phyloP scores from a whole-genome alignment of 2,113 vertebrate genomes.

The Ahaetulla prasina region DNA sequence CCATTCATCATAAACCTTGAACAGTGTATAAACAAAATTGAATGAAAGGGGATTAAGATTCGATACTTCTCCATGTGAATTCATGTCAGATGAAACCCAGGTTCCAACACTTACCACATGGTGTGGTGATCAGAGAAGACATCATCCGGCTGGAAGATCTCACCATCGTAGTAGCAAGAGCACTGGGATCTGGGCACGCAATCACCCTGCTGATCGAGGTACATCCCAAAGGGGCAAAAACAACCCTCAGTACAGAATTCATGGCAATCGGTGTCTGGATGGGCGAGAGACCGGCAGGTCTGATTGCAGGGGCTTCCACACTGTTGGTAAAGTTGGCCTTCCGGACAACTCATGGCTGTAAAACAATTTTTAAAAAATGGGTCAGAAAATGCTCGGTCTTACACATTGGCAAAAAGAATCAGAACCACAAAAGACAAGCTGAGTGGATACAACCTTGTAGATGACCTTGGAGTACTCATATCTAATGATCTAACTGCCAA shows the following conservation, averaged over 20 bases:
- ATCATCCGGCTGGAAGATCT: constrained; percentile 89
- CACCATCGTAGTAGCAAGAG: constrained; percentile 87
- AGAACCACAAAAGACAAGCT: too few species aligned
- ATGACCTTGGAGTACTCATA: too few species aligned
- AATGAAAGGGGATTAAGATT: too few species aligned
- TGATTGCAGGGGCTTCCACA: constrained; percentile 84
- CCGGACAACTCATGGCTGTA: constrained; percentile 80
- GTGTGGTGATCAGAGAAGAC: constrained; percentile 84
- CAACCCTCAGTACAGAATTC: constrained; percentile 88
- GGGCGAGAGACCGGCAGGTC: constrained; percentile 84
- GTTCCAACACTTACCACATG: constrained; percentile 78
- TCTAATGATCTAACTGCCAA: too few species aligned
- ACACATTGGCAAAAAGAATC: too few species aligned
- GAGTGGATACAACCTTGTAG: too few species aligned
- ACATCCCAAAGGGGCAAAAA: constrained; percentile 82
- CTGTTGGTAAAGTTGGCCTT: constrained; percentile 77
- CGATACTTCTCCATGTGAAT: not conserved
- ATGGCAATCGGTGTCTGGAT: constrained; percentile 72
- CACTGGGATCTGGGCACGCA: constrained; percentile 84
- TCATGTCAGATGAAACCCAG: not conserved
- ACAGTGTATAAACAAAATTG: too few species aligned
- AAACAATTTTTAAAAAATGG: not conserved
- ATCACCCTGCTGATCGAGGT: constrained; percentile 75
- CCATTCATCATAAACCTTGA: too few species aligned
- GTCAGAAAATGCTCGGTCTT: too few species aligned